Percentiles rank a stretch among this genome's conserved stretches.
Evolutionary conservation across 2,797 vertebrate species (phyloP).

Genomic region (Acipenser ruthenus): DNA sequence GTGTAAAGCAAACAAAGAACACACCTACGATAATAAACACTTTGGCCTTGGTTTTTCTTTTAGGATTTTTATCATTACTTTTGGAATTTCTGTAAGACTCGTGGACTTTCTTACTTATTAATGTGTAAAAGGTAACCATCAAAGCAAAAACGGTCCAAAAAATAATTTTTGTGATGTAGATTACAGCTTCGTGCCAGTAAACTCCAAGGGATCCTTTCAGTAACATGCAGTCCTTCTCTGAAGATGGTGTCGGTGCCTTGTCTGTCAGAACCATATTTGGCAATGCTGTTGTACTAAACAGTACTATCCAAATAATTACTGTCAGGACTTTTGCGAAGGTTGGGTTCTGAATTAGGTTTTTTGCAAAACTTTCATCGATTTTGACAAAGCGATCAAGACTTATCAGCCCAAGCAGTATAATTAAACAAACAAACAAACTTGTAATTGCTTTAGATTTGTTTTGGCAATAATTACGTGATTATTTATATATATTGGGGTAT

Average conservation of each 20-base stretch:
- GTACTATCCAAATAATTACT: constrained; percentile 55
- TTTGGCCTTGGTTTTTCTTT: constrained; percentile 72
- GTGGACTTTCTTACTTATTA: constrained; percentile 86
- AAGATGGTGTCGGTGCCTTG: constrained; percentile 19
- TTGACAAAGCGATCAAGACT: constrained; percentile 88
- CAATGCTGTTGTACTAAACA: constrained; percentile 54
- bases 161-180: constrained; percentile 69
- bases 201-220: constrained; percentile 69
- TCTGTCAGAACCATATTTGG: constrained; percentile 81
- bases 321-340: constrained; percentile 64
- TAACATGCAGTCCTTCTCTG: constrained; percentile 50
- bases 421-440: too few species aligned
- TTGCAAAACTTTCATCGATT: constrained; percentile 69
- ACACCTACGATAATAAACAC: constrained; percentile 85
- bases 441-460: too few species aligned
- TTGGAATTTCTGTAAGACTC: constrained; percentile 74
- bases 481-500: constrained; percentile 48
- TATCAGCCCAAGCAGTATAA: constrained; percentile 81
- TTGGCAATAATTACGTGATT: too few species aligned
- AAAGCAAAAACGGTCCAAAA: constrained; percentile 76
- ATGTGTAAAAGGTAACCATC: constrained; percentile 76
- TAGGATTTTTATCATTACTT: constrained; percentile 53
- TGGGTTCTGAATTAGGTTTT: constrained; percentile 54
- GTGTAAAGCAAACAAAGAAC: constrained; percentile 84
- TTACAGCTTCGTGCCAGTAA: constrained; percentile 74